Conservation (phyloP, 2,113 vertebrate species). For the Grallaria varia region DNA sequence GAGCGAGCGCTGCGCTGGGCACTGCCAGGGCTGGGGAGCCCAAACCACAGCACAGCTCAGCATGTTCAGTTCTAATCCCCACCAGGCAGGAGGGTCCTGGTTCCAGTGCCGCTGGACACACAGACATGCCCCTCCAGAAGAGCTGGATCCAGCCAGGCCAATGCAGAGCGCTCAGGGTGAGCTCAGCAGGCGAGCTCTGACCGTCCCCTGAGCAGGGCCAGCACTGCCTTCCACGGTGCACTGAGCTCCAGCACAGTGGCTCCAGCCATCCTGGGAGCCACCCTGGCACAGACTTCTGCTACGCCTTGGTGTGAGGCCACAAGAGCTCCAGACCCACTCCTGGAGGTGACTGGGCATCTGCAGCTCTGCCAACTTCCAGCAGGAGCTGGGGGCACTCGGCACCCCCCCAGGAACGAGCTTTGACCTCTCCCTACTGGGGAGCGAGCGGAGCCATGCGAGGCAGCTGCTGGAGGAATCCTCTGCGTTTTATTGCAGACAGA, state of each 20-base stretch:
- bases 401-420: not conserved
- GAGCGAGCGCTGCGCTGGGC: rapidly evolving
- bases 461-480: not conserved
- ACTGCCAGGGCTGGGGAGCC: rapidly evolving
- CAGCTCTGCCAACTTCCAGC: not conserved
- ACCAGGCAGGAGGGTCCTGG: not conserved
- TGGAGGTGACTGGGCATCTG: not conserved
- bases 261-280: not conserved
- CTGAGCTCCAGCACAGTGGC: not conserved
- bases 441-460: not conserved
- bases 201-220: rapidly evolving
- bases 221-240: rapidly evolving
- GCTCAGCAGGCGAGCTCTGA: not conserved
- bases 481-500: not conserved
- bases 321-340: not conserved
- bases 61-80: rapidly evolving
- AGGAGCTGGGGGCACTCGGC: not conserved
- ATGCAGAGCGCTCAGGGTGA: rapidly evolving
- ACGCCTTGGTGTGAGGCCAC: not conserved
- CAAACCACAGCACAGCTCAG: not conserved
- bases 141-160: not conserved
- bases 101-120: rapidly evolving
- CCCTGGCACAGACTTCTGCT: not conserved
- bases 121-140: rapidly evolving
- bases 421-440: not conserved